These are phyloP conservation scores for Tetragonisca angustula DNA, from an alignment of 2,888 invertebrate species.

Conservation along the genomic window DNA sequence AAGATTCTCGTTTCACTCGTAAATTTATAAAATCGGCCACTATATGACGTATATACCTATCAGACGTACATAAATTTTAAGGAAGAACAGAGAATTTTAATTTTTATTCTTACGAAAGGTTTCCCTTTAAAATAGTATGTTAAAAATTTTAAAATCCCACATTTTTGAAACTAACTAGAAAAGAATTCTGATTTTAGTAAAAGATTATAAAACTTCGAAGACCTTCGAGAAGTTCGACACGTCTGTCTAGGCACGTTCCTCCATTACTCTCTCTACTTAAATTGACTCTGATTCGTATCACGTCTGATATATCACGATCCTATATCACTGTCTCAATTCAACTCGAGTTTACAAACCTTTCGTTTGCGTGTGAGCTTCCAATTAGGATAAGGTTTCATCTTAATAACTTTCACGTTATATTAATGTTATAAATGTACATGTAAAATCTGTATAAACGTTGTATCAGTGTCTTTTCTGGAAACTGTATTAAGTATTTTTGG, in stretches of 20 bases:
- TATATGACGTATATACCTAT: too few species aligned
- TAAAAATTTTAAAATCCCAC: neutral
- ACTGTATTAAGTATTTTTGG: neutral
- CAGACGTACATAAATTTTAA: too few species aligned
- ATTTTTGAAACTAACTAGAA: neutral
- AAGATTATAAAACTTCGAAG: too few species aligned
- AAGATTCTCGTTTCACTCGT: too few species aligned
- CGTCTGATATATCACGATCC: neutral
- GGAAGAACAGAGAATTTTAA: neutral
- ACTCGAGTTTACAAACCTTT: neutral
- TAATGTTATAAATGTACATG: too few species aligned
- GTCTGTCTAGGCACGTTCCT: neutral
- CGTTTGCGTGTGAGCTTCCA: neutral
- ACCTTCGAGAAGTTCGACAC: neutral
- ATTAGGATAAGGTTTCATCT: neutral
- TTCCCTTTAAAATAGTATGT: neutral
- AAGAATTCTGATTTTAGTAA: neutral
- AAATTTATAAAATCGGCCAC: too few species aligned
- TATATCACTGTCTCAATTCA: neutral
- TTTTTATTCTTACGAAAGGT: neutral
- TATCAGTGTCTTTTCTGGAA: too few species aligned
- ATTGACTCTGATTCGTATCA: neutral
- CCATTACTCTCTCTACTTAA: neutral
- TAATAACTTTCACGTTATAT: too few species aligned
- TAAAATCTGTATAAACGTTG: too few species aligned